Evolutionary conservation across 2,113 vertebrate species (phyloP), one percentile per base, ranked within the genome.

Genomic region (Pheucticus melanocephalus): DNA sequence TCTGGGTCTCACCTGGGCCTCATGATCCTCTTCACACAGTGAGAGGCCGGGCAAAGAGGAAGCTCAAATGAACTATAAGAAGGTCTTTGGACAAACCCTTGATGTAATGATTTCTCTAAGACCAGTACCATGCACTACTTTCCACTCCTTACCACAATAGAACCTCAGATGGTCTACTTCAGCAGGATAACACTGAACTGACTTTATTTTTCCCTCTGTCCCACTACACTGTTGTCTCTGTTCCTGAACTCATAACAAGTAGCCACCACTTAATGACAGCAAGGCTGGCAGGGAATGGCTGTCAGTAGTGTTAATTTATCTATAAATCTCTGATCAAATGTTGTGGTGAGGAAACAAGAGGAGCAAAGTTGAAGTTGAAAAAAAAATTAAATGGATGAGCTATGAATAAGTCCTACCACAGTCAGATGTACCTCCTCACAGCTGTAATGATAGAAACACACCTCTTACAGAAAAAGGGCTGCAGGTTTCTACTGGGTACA

Each of bases 301-400:
- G 68, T 90, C 6, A 2, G 79, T 80, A 57, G 35, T 77, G 75
- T 83, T 96, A 95, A 96, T 94, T 97, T 95, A 93, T 94, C 94
- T 75, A 82, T 94, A 97, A 97, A 97, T 95, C 82, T 89, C 84
- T 88, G 65, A 93, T 96, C 85, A 95, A 97, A 94, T n/a, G 27
- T 31, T 51, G 31, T 82, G 53, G 83, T 91, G 82, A 94, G 84
- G 56, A 94, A 66, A 96, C 27, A 39, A 80, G 44, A 22, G 48
- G 30, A 96, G 31, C 53, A 94, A 95, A 97, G 85, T 24, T 87
- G 86, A 96, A 96, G 71, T 59, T 95, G 72, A 71, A 68, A 88
- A 88, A 69, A 57, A 48, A 54, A 53, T 48, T 86, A 95, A 90
- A 90, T 23, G 31, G 69, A 77, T 77, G 65, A 92, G 45, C 56